Evolutionary conservation across 2,113 vertebrate species (phyloP).

Genomic region (Herpetotheres cachinnans): DNA sequence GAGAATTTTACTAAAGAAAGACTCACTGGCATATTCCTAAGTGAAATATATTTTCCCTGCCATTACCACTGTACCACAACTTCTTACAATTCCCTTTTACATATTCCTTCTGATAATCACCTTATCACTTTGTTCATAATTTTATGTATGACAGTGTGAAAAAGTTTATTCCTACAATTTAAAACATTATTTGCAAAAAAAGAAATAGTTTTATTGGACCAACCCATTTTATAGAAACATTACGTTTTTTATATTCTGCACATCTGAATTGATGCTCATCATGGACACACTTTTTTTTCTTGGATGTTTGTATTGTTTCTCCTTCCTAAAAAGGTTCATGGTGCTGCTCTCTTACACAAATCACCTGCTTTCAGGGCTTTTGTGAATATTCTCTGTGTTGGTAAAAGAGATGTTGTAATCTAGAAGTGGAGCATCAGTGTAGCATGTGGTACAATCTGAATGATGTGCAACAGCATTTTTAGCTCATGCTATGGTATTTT

Average conservation of each 20-base stretch:
- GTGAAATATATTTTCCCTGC: not conserved
- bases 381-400: not conserved
- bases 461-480: not conserved
- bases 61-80: not conserved
- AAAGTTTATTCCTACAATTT: not conserved
- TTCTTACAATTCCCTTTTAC: not conserved
- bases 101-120: not conserved
- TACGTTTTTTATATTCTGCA: not conserved
- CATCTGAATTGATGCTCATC: not conserved
- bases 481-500: not conserved
- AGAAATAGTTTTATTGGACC: not conserved
- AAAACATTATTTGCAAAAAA: not conserved
- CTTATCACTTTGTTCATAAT: not conserved
- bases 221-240: not conserved
- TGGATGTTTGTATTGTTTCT: not conserved
- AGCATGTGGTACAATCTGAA: not conserved
- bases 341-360: not conserved
- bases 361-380: not conserved
- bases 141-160: not conserved
- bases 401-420: not conserved
- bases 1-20: not conserved
- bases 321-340: fast-evolving
- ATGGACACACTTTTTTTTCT: not conserved
- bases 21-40: not conserved
- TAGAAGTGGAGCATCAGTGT: not conserved